These are phyloP conservation scores for Sarcophaga bullata DNA, from an alignment of 1,140 invertebrate genomes.

Conservation along the genomic window DNA sequence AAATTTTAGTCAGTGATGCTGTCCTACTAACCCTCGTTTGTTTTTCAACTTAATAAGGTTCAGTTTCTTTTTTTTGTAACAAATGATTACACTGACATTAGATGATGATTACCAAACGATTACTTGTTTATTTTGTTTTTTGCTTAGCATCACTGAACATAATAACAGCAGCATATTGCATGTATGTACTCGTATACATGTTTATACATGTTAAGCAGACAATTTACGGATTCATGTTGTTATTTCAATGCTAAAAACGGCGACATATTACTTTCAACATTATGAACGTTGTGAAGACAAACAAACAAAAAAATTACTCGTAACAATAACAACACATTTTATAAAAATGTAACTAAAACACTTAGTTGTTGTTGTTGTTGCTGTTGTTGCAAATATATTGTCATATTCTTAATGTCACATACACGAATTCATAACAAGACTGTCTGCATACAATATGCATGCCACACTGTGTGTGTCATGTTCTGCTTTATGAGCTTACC, in stretches of 20 bases:
- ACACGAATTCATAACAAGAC: slow-evolving; percentile 18
- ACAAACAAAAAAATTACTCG: not conserved
- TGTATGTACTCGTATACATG: not conserved
- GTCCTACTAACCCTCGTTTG: not conserved
- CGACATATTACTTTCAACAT: slow-evolving; percentile 35
- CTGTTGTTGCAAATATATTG: not conserved
- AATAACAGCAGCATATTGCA: not conserved
- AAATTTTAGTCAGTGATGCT: not conserved
- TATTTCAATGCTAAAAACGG: slow-evolving; percentile 32
- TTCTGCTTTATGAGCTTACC: slow-evolving; percentile 30
- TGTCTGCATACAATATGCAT: not conserved
- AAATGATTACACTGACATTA: slow-evolving; percentile 22
- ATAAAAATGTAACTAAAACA: not conserved
- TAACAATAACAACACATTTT: no score
- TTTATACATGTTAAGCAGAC: slow-evolving; percentile 17
- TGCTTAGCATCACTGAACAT: not conserved
- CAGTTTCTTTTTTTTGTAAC: not conserved
- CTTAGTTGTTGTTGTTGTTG: no score
- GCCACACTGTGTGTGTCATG: not conserved
- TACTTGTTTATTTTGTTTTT: not conserved
- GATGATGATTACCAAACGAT: slow-evolving; percentile 6
- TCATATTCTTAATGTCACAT: slow-evolving; percentile 36
- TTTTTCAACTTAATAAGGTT: not conserved
- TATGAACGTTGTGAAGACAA: not conserved
- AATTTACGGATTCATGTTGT: slow-evolving; percentile 39